phyloP scores from a whole-genome alignment of 1,140 invertebrate genomes.

The Drosophila santomea region DNA sequence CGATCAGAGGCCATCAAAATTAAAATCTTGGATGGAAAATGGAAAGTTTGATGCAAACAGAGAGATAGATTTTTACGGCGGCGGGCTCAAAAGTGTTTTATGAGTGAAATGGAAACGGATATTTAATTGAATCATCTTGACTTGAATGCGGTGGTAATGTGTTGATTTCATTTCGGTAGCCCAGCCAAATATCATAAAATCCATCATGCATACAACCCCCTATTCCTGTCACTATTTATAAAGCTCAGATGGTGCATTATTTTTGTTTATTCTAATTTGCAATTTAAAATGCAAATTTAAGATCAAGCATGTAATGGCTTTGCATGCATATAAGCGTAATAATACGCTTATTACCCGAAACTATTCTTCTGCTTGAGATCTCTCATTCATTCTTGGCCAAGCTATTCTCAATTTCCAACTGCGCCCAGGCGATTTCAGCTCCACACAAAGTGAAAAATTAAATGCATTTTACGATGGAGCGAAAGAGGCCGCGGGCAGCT shows the following conservation, averaged over 20 bases:
- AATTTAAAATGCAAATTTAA: constrained; percentile 30
- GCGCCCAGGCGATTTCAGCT: constrained; percentile 7
- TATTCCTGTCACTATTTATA: background rate
- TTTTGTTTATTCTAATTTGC: constrained; percentile 11
- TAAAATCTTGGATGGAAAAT: constrained; percentile 64
- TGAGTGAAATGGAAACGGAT: constrained; percentile 50
- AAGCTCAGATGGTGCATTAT: background rate
- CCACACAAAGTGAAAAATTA: constrained; percentile 31
- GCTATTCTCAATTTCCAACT: constrained; percentile 20
- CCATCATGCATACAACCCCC: background rate
- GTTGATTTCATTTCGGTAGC: constrained; percentile 20
- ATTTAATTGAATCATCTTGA: constrained; percentile 46
- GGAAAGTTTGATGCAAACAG: constrained; percentile 42
- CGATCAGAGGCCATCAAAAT: constrained; percentile 56
- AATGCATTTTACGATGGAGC: constrained; percentile 54
- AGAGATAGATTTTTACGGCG: constrained; percentile 37
- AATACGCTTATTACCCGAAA: constrained; percentile 14
- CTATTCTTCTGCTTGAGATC: background rate
- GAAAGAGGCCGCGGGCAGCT: constrained; percentile 46
- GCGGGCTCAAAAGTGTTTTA: constrained; percentile 36
- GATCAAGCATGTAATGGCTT: constrained; percentile 26
- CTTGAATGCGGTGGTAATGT: constrained; percentile 27
- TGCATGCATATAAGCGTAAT: constrained; percentile 27
- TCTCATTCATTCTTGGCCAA: background rate
- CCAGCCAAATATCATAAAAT: constrained; percentile 11